phyloP scores from a whole-genome alignment of 2,113 vertebrate species.

The Baryphthengus martii region DNA sequence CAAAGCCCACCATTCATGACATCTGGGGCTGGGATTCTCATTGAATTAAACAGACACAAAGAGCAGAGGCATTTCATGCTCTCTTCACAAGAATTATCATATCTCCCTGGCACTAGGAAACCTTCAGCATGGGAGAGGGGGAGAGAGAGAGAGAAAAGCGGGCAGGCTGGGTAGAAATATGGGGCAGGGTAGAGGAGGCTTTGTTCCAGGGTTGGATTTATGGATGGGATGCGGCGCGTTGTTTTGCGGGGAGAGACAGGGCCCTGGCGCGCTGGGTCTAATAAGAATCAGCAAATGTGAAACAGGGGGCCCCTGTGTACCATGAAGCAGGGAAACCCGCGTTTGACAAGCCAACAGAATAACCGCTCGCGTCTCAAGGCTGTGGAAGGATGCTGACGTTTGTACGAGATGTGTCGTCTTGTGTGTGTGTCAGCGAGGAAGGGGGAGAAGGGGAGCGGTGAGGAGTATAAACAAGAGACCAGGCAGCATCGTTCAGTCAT shows the following conservation, averaged over 20 bases:
- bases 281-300: slow-evolving; percentile 65
- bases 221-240: slow-evolving; percentile 53
- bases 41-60: slow-evolving; percentile 77
- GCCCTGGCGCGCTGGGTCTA: slow-evolving; percentile 51
- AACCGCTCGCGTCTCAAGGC: slow-evolving; percentile 35
- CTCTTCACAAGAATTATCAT: slow-evolving; percentile 73
- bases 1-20: slow-evolving; percentile 75
- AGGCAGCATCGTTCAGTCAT: slow-evolving; percentile 56
- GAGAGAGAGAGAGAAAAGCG: slow-evolving; percentile 27
- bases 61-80: slow-evolving; percentile 73
- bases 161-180: slow-evolving; percentile 68
- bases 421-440: slow-evolving; percentile 46
- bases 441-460: background rate
- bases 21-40: slow-evolving; percentile 68
- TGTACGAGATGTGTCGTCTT: slow-evolving; percentile 33
- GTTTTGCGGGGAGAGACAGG: slow-evolving; percentile 55
- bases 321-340: slow-evolving; percentile 56
- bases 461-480: slow-evolving; percentile 56
- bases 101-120: slow-evolving; percentile 70
- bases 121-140: slow-evolving; percentile 52
- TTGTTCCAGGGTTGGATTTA: slow-evolving; percentile 68
- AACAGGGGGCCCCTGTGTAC: slow-evolving; percentile 64
- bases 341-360: slow-evolving; percentile 60
- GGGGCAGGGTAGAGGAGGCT: slow-evolving; percentile 65
- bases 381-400: slow-evolving; percentile 54